Conservation (phyloP, 2,888 invertebrate genomes). For the Protula sp. region DNA sequence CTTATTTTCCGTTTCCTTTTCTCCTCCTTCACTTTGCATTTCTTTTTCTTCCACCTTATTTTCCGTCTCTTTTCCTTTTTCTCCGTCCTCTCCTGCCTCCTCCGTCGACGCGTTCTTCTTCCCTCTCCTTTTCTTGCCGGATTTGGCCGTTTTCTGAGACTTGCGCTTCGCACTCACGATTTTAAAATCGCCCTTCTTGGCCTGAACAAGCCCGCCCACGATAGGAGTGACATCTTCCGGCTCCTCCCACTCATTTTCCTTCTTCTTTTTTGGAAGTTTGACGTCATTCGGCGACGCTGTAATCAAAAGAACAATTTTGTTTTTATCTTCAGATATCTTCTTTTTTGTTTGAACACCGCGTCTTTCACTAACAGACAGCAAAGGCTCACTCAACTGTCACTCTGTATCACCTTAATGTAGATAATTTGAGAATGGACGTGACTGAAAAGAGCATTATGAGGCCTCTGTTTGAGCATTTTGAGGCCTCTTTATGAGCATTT, state of each 20-base stretch:
- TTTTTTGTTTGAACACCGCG: not conserved
- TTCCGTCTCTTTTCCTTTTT: not conserved
- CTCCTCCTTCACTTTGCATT: not conserved
- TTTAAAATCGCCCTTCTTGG: no score
- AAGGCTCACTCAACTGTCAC: no score
- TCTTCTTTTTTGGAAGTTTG: not conserved
- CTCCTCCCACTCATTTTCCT: no score
- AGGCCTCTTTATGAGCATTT: no score
- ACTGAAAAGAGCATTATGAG: no score
- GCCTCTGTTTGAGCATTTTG: no score
- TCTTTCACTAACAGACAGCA: no score
- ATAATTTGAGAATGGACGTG: no score
- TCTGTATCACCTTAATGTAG: no score
- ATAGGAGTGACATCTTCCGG: no score
- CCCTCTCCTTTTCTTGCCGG: not conserved
- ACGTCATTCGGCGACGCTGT: not conserved
- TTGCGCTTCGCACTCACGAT: no score
- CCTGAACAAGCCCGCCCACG: no score
- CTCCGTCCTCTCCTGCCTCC: slow-evolving; percentile 10
- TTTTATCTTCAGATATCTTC: not conserved
- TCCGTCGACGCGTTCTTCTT: not conserved
- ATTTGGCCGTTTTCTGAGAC: slow-evolving; percentile 2
- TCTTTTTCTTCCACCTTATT: slow-evolving; percentile 2
- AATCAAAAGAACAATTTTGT: not conserved
- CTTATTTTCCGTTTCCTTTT: not conserved